Evolutionary conservation across 1,140 invertebrate species (phyloP).

Genomic region (Chionoecetes opilio): DNA sequence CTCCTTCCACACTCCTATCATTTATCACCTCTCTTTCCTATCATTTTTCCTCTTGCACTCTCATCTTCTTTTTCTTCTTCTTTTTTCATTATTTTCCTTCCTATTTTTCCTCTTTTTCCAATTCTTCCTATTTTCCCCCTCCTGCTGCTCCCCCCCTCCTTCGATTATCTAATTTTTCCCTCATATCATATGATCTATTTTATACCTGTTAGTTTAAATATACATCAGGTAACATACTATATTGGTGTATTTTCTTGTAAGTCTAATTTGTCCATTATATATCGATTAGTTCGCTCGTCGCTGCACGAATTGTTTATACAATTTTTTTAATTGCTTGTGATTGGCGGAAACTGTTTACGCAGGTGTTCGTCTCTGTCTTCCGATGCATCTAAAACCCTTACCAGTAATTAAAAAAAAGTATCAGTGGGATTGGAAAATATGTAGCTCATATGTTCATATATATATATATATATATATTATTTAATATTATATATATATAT

Average conservation of each 20-base stretch:
- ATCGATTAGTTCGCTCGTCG: background rate
- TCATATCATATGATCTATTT: background rate
- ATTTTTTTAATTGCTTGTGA: background rate
- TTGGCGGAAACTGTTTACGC: background rate
- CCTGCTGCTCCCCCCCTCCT: too few species aligned
- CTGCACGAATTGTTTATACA: background rate
- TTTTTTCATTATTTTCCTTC: too few species aligned
- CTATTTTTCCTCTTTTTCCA: too few species aligned
- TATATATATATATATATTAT: too few species aligned
- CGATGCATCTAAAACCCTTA: background rate
- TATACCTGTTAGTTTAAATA: background rate
- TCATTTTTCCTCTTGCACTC: background rate
- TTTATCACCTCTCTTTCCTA: background rate
- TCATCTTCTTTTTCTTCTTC: background rate
- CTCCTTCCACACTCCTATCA: background rate
- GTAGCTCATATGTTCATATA: too few species aligned
- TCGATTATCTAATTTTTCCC: background rate
- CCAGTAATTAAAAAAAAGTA: background rate
- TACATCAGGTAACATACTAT: background rate
- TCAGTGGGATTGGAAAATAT: too few species aligned
- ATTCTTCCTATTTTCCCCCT: too few species aligned
- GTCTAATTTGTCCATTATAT: background rate
- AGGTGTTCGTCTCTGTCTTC: background rate
- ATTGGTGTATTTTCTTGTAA: background rate
- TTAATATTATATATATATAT: background rate